A percentile compares a stretch with the other conserved stretches of the same genome.
Evolutionary conservation across 2,113 vertebrate genomes (phyloP).

Genomic region (Macrotis lagotis): DNA sequence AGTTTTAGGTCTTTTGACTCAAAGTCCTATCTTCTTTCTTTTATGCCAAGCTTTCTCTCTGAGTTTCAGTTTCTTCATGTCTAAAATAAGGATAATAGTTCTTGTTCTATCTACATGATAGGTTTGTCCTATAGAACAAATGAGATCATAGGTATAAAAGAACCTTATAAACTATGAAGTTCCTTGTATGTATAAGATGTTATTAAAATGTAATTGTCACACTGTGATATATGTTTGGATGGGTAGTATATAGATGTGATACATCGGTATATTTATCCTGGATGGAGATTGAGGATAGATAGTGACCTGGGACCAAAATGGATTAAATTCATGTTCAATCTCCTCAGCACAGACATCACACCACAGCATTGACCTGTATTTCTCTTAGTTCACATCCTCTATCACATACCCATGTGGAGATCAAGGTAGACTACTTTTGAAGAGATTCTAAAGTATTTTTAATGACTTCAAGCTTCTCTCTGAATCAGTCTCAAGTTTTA

Average conservation of each 20-base stretch:
- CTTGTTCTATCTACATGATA: not conserved
- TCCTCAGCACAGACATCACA: not conserved
- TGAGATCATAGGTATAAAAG: not conserved
- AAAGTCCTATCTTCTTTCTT: not conserved
- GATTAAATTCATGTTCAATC: not conserved
- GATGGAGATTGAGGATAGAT: not conserved
- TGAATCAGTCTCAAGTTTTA: not conserved
- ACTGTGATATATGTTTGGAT: not conserved
- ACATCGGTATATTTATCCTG: not conserved
- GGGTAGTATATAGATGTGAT: not conserved
- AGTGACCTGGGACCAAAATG: not conserved
- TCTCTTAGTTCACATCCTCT: not conserved
- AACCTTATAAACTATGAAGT: not conserved
- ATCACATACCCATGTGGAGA: not conserved
- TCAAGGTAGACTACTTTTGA: not conserved
- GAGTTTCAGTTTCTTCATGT: not conserved
- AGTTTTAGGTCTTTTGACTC: not conserved
- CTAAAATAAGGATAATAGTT: not conserved
- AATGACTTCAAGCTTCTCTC: not conserved
- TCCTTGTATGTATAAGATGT: not conserved
- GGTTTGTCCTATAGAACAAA: not conserved
- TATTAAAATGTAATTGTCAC: not conserved
- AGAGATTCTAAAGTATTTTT: not conserved
- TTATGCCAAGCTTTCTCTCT: not conserved
- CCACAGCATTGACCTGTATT: not conserved